Evolutionary conservation across 2,113 vertebrate species (phyloP), one percentile per base, ranked within the genome.

Genomic region (Cebus imitator): DNA sequence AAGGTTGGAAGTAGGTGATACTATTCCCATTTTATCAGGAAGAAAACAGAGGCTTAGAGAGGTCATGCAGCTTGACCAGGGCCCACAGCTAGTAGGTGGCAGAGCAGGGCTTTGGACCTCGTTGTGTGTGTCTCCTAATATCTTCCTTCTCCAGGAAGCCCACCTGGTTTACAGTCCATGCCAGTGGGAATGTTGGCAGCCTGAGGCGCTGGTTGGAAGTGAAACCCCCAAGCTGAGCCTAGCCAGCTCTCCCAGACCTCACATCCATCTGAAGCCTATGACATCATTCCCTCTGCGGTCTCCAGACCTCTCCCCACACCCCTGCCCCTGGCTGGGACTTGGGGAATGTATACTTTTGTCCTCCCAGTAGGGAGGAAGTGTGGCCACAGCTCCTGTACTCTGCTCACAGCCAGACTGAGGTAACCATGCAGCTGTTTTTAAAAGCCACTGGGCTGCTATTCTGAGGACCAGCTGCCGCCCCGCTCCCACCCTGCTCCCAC

Each of bases 341-440:
- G 87, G 57, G 92, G 81, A 94, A 92, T 72, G 21, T 64, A 10
- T 86, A 4, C 80, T 25, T 97, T 68, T 82, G 87, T 82, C 73
- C 61, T 81, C 48, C 45, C 48, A 4, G 9, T 50, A 78, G 52
- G 72, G 43, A 57, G 79, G 90, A 55, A 86, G 32, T 20, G 97
- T 89, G 83, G 57, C 66, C 70, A 0, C n/a, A 37, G 37, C 64
- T 27, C 37, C 61, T 14, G 43, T 1, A 4, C 70, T 84, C 13
- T 21, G 2, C 61, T 73, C 40, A 55, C 85, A 32, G 94, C 32
- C 1, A 0, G 61, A 66, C 94, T 95, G 94, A 96, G 91, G 87
- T 86, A 90, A 94, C 72, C 27, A 1, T n/a, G 72, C 96, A 97
- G 97, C 95, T 97, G 97, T 96, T 93, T 88, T 55, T 32, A 68